A percentile compares a stretch with the other conserved stretches of the same genome.
phyloP scores from a whole-genome alignment of 2,797 vertebrate species.

The Myotis pilosus region DNA sequence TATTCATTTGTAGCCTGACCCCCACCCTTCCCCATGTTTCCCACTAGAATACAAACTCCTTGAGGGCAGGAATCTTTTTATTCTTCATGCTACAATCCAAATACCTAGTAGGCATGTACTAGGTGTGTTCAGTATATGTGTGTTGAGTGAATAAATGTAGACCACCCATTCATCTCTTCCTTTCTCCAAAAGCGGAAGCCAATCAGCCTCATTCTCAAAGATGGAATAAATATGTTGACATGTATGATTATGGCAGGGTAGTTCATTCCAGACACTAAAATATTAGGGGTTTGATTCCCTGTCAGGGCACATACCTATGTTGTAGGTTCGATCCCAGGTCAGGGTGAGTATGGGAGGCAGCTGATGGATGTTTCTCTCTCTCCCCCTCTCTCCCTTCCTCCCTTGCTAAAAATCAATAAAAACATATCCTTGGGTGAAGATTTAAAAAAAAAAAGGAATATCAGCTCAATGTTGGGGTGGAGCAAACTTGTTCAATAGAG shows the following conservation, averaged over 20 bases:
- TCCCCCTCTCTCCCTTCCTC: not conserved
- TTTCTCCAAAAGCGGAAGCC: not conserved
- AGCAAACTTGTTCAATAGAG: not conserved
- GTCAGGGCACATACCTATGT: not conserved
- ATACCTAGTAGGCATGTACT: accelerated
- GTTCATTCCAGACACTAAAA: not conserved
- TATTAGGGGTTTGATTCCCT: not conserved
- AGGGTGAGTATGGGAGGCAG: not conserved
- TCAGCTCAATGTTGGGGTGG: not conserved
- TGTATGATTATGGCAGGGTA: not conserved
- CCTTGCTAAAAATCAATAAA: not conserved
- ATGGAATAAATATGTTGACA: not conserved
- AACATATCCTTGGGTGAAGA: not conserved
- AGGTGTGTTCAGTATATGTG: accelerated
- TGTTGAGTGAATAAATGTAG: not conserved
- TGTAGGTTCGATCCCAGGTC: not conserved
- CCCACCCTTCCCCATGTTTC: accelerated
- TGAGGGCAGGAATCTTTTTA: not conserved
- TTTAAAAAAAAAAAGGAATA: not conserved
- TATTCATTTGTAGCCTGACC: no score
- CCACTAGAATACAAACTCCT: not conserved
- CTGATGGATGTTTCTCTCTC: not conserved
- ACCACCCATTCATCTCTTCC: not conserved
- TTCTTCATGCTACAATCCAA: not conserved
- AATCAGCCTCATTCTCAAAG: not conserved